Base-by-base conservation (phyloP, 2,888 invertebrate genomes). In the Sphaerophoria rueppellii region DNA sequence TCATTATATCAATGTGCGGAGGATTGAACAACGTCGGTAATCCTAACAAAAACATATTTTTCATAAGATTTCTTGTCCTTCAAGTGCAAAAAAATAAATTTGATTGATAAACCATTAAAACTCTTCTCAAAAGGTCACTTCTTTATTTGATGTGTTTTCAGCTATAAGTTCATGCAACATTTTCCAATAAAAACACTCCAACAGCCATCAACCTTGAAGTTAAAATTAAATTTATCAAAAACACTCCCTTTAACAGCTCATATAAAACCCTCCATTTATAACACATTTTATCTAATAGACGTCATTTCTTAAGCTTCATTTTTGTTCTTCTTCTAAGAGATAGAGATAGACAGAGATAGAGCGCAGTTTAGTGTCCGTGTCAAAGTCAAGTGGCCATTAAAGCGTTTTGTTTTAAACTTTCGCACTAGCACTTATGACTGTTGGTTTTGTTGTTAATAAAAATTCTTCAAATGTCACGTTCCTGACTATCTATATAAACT, bases 381-480 rank as follows among this genome's bases (percentile, higher is more conserved):
- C n/a, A 37, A 40, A 40, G 40, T 54, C 54, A 67, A 67, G 67
- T 67, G 67, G 67, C 54, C 50, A 67, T 67, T 67, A 67, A 67
- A 12, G n/a, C 43, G 40, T 37, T 54, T 67, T 67, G 54, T 54
- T 67, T 67, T 40, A 32, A 67, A 67, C 40, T 67, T 50, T 5
- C 12, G 12, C 7, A 24, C 14, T 50, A 24, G n/a, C 24, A 24
- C 34, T n/a, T 48, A 14, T n/a, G 24, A 48, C 46, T 40, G 48
- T 6, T 14, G 14, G 57, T 14, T n/a, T 4, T 14, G 58, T 16
- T 37, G 35, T 65, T 50, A 60, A 63, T 63, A 52, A 67, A 67
- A 54, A 54, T 54, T 60, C 24, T 40, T 40, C 24, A 67, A 70
- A 57, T 46, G 43, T 70, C 70, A 70, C 69, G 70, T 70, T 43